These are phyloP conservation scores for Scelioninae gen. 1 DNA, from an alignment of 2,888 invertebrate genomes.

Conservation along the genomic window DNA sequence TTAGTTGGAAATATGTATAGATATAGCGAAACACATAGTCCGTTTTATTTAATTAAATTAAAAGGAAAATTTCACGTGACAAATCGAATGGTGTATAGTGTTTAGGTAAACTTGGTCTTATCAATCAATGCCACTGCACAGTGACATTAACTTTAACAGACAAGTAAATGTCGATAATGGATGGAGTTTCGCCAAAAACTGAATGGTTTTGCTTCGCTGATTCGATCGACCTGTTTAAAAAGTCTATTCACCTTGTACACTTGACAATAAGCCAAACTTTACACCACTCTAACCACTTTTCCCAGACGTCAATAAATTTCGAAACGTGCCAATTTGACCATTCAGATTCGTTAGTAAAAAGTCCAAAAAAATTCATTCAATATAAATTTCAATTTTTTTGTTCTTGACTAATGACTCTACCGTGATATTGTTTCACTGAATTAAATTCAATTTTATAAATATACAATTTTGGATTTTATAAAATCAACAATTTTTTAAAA, in stretches of 20 bases:
- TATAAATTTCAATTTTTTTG: no score
- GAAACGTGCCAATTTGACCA: neutral
- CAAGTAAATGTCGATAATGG: slow-evolving; percentile 35
- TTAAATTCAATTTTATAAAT: no score
- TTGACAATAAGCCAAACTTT: slow-evolving; percentile 54
- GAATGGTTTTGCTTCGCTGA: slow-evolving; percentile 25
- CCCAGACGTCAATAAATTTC: slow-evolving; percentile 9
- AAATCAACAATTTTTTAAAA: no score
- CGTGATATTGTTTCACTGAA: no score
- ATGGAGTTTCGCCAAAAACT: slow-evolving; percentile 35
- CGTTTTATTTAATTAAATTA: neutral
- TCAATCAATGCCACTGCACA: slow-evolving; percentile 31
- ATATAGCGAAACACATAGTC: neutral
- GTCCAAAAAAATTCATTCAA: no score
- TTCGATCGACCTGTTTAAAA: slow-evolving; percentile 22
- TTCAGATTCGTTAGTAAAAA: neutral
- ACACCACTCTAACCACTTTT: slow-evolving; percentile 35
- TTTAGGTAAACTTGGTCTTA: slow-evolving; percentile 7
- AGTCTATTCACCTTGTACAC: slow-evolving; percentile 47
- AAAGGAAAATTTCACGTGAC: neutral
- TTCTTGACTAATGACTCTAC: no score
- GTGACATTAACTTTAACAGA: slow-evolving; percentile 20
- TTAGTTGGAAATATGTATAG: no score
- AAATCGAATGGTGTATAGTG: slow-evolving; percentile 4
- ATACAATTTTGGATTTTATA: no score